Percentiles rank a stretch among this genome's conserved stretches.
These are phyloP conservation scores for Drosophila siamana DNA, from an alignment of 2,888 invertebrate genomes.

Conservation along the genomic window DNA sequence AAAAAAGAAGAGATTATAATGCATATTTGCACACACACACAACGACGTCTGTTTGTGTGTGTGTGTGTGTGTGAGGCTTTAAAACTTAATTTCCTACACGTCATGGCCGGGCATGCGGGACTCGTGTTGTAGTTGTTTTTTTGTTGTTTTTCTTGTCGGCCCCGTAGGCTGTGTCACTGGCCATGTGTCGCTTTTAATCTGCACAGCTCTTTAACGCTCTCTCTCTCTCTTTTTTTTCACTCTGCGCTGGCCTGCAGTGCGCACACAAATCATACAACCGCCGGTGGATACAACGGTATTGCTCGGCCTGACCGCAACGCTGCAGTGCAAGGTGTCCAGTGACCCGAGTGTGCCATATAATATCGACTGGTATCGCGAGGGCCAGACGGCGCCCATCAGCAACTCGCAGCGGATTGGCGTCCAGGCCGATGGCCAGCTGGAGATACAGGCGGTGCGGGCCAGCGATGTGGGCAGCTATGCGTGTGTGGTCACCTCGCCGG, in stretches of 20 bases:
- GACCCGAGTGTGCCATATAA: constrained; percentile 95
- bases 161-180: constrained; percentile 19
- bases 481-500: constrained; percentile 94
- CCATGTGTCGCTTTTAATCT: constrained; percentile 53
- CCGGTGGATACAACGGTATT: constrained; percentile 96
- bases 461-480: constrained; percentile 97
- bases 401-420: constrained; percentile 90
- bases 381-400: constrained; percentile 88
- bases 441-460: constrained; percentile 94
- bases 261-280: constrained; percentile 96
- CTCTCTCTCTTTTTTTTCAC: constrained; percentile 49
- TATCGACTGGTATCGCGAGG: constrained; percentile 95
- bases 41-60: neutral
- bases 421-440: constrained; percentile 93
- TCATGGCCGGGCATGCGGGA: constrained; percentile 16
- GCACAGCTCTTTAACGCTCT: constrained; percentile 49
- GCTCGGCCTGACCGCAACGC: constrained; percentile 95
- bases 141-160: constrained; percentile 6
- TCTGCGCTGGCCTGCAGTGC: constrained; percentile 88
- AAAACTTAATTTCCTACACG: constrained; percentile 57
- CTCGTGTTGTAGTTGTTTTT: constrained; percentile 2
- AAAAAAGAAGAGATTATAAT: neutral
- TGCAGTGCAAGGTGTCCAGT: constrained; percentile 97
- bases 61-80: constrained; percentile 38
- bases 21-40: neutral